Evolutionary conservation across 2,113 vertebrate species (phyloP).

Genomic region (Jacana jacana): DNA sequence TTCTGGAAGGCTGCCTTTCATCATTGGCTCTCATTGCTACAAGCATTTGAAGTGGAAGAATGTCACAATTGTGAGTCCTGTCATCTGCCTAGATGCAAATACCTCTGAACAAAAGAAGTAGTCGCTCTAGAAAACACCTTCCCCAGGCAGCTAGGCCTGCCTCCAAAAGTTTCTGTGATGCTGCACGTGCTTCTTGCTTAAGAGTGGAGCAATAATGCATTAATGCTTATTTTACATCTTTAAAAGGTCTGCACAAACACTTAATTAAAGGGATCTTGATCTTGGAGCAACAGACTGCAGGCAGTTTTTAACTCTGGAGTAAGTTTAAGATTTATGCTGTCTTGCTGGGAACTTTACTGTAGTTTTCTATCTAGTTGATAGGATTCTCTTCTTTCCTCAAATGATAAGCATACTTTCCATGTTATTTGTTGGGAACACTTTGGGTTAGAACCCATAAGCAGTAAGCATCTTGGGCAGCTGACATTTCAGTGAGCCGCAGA

Average conservation of each 20-base stretch:
- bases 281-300: not conserved
- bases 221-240: not conserved
- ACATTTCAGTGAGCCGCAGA: not conserved
- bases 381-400: not conserved
- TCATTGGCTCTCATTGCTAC: accelerated
- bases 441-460: not conserved
- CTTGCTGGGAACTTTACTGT: not conserved
- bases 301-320: not conserved
- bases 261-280: conserved; percentile 57
- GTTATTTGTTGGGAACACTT: not conserved
- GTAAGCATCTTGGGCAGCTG: not conserved
- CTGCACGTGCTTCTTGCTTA: not conserved
- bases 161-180: not conserved
- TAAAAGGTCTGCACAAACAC: not conserved
- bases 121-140: not conserved
- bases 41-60: not conserved
- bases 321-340: not conserved
- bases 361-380: not conserved
- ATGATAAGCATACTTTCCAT: not conserved
- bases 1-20: not conserved
- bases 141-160: not conserved
- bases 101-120: not conserved
- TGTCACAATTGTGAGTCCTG: not conserved
- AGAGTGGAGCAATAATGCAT: not conserved
- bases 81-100: conserved; percentile 2